Evolutionary conservation across 2,113 vertebrate genomes (phyloP).

Genomic region (Suricata suricatta): DNA sequence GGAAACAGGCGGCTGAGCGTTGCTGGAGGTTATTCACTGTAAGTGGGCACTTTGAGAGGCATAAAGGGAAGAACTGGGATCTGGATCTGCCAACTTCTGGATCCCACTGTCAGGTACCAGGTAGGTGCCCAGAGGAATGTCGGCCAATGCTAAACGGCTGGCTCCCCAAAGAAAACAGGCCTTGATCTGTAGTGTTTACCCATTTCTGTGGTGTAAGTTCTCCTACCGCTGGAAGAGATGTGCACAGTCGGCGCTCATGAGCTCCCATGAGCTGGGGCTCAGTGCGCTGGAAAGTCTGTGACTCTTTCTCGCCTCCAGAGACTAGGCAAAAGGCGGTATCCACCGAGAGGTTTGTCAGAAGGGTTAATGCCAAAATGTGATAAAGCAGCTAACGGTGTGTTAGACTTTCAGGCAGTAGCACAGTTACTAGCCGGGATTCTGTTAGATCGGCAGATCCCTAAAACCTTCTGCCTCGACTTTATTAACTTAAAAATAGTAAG

Average conservation of each 20-base stretch:
- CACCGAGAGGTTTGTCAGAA: background rate
- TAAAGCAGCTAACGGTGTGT: too few relatives aligned
- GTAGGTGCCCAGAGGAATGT: background rate
- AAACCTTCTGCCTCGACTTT: background rate
- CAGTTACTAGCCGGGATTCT: background rate
- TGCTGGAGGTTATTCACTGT: too few relatives aligned
- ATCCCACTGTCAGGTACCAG: background rate
- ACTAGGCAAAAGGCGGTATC: background rate
- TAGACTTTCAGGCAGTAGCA: rapidly evolving
- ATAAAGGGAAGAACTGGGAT: background rate
- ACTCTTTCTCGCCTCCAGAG: background rate
- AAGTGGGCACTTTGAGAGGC: background rate
- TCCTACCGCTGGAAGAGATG: background rate
- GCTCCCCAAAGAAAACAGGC: background rate
- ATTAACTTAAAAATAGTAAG: background rate
- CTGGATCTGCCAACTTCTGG: background rate
- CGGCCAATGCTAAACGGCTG: background rate
- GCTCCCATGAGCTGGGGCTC: background rate
- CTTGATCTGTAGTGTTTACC: rapidly evolving
- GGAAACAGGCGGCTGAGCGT: background rate
- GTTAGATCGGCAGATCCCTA: background rate
- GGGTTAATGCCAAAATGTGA: background rate
- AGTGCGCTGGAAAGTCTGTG: rapidly evolving
- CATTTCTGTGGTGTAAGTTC: background rate
- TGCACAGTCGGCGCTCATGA: rapidly evolving